phyloP scores from a whole-genome alignment of 2,113 vertebrate genomes.

The Bolborhynchus lineola region DNA sequence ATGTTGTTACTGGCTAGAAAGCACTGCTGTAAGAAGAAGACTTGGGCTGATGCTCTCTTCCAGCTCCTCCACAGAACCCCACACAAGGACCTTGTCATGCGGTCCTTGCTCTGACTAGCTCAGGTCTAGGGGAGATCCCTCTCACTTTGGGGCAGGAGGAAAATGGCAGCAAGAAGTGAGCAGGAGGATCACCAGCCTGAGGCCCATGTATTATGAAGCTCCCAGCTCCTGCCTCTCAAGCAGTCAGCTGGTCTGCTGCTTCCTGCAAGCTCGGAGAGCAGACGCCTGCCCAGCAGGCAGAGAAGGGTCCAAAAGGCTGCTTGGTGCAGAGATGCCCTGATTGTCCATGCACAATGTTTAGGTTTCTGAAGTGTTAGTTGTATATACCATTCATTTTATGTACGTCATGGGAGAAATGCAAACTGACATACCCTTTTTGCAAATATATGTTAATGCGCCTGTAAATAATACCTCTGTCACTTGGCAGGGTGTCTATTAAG shows the following conservation, averaged over 20 bases:
- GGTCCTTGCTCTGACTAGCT: not conserved
- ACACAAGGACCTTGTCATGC: rapidly evolving
- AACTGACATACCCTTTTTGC: not conserved
- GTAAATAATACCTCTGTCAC: not conserved
- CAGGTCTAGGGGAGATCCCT: not conserved
- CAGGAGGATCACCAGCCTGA: not conserved
- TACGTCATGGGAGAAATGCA: not conserved
- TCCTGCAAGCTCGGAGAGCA: not conserved
- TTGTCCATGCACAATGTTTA: not conserved
- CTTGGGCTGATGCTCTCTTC: not conserved
- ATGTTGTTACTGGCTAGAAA: not conserved
- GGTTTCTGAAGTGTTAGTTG: not conserved
- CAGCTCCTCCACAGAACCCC: not conserved
- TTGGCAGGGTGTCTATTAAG: not conserved
- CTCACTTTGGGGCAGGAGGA: not conserved
- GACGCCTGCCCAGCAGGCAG: not conserved
- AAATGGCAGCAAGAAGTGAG: not conserved
- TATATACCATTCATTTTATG: not conserved
- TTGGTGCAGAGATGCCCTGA: not conserved
- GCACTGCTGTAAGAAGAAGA: rapidly evolving
- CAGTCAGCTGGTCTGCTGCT: not conserved
- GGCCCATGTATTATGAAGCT: not conserved
- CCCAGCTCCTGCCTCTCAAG: not conserved
- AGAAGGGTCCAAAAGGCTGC: not conserved
- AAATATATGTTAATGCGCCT: not conserved